Conservation (phyloP, 2,797 vertebrate species). For the Neosalanx taihuensis region DNA sequence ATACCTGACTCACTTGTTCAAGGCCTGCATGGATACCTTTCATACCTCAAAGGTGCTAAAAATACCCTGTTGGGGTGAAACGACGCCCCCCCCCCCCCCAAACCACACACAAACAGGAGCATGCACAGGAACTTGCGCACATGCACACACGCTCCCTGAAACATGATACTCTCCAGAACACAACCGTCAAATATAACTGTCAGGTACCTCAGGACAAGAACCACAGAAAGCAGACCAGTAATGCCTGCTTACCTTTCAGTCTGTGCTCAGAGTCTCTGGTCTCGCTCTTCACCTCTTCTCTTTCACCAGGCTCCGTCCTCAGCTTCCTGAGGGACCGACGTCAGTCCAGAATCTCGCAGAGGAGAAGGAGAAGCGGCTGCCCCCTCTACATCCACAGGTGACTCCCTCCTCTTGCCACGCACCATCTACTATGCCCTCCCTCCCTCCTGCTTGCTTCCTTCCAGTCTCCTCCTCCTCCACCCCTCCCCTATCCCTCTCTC, state of each 20-base stretch:
- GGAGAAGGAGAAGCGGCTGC: conserved; percentile 18
- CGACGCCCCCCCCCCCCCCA: conserved; percentile 12
- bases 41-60: conserved; percentile 17
- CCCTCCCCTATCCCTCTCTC: conserved; percentile 30
- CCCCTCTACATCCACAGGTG: conserved; percentile 62
- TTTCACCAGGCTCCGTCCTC: conserved; percentile 19
- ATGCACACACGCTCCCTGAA: neutral
- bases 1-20: conserved; percentile 19
- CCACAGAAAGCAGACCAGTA: neutral
- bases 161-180: neutral
- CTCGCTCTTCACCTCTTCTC: neutral
- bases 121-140: conserved; percentile 4
- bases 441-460: conserved; percentile 9
- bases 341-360: conserved; percentile 34
- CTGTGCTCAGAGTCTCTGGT: conserved; percentile 12
- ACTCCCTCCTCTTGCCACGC: conserved; percentile 38
- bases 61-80: conserved; percentile 25
- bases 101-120: neutral
- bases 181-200: neutral
- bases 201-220: neutral
- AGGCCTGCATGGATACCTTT: conserved; percentile 14
- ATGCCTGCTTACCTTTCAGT: conserved; percentile 18
- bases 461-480: conserved; percentile 29
- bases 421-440: conserved; percentile 22
- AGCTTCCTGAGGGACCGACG: conserved; percentile 32